Evolutionary conservation across 2,888 invertebrate species (phyloP).

Genomic region (Tipula lateralis): DNA sequence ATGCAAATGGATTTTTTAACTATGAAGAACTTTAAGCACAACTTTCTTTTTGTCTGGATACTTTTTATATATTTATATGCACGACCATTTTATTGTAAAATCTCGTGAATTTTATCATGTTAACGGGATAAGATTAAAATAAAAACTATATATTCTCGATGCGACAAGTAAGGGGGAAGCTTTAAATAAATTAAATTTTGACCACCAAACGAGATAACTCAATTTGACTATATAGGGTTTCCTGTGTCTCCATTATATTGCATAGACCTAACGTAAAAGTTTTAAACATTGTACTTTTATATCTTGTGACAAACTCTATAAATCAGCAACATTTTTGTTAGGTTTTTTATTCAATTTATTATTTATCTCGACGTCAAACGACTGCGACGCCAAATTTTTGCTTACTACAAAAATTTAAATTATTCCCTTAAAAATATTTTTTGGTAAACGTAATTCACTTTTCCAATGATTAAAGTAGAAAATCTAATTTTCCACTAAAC

Average conservation of each 20-base stretch:
- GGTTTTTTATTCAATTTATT: not conserved
- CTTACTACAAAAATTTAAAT: not conserved
- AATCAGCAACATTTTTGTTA: not conserved
- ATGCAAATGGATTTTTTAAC: not conserved
- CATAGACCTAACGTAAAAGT: not conserved
- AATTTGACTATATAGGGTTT: not conserved
- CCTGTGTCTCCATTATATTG: not conserved
- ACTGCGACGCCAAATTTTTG: not conserved
- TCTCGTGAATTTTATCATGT: not conserved
- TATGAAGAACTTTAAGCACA: not conserved
- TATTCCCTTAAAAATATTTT: not conserved
- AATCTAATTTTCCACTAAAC: constrained; percentile 28
- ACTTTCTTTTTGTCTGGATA: not conserved
- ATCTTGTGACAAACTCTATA: not conserved
- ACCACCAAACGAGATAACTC: constrained; percentile 5
- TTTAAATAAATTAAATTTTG: not conserved
- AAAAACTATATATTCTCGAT: not conserved
- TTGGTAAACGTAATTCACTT: constrained; percentile 14
- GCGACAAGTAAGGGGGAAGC: not conserved
- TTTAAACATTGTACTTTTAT: not conserved
- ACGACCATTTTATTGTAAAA: not conserved
- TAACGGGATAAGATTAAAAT: not conserved
- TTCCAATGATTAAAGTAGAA: constrained; percentile 26
- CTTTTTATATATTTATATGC: not conserved
- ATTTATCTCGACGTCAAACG: not conserved